A percentile compares a stretch with the other conserved stretches of the same genome.
Conservation (phyloP, 2,797 vertebrate species). For the Hippocampus kuda region DNA sequence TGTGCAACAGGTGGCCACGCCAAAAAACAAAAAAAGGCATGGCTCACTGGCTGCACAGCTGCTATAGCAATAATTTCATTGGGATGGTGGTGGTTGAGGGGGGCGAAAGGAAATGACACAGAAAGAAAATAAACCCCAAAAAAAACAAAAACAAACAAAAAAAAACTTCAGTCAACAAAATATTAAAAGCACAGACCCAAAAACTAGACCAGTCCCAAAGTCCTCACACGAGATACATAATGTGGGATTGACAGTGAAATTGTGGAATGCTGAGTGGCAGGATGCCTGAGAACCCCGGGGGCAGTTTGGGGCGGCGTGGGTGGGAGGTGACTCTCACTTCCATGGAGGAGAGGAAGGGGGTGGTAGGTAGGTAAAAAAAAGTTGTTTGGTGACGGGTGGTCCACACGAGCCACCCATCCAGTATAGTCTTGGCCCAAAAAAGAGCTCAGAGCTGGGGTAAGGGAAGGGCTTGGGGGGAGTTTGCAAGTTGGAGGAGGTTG, state of each 20-base stretch:
- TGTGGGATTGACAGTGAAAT: conserved; percentile 71
- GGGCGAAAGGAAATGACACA: conserved; percentile 42
- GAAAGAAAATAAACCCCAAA: conserved; percentile 49
- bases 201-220: conserved; percentile 76
- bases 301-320: conserved; percentile 24
- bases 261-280: conserved; percentile 82
- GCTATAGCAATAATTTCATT: conserved; percentile 84
- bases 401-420: conserved; percentile 72
- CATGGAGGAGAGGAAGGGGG: conserved; percentile 19
- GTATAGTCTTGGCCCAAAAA: conserved; percentile 78
- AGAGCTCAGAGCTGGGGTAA: conserved; percentile 61
- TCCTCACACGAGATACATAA: conserved; percentile 74
- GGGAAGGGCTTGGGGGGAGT: conserved; percentile 65
- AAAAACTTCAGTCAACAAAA: conserved; percentile 72
- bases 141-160: conserved; percentile 13
- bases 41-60: conserved; percentile 75
- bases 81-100: conserved; percentile 30
- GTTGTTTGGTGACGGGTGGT: conserved; percentile 48
- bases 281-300: conserved; percentile 71
- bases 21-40: conserved; percentile 68
- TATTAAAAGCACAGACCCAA: conserved; percentile 82
- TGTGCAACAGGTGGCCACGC: conserved; percentile 75
- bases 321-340: conserved; percentile 57
- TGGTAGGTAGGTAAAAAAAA: conserved; percentile 9
- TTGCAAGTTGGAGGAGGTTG: conserved; percentile 49